Evolutionary conservation across 2,113 vertebrate genomes (phyloP), one percentile per base, ranked within the genome.

Genomic region (Meles meles): DNA sequence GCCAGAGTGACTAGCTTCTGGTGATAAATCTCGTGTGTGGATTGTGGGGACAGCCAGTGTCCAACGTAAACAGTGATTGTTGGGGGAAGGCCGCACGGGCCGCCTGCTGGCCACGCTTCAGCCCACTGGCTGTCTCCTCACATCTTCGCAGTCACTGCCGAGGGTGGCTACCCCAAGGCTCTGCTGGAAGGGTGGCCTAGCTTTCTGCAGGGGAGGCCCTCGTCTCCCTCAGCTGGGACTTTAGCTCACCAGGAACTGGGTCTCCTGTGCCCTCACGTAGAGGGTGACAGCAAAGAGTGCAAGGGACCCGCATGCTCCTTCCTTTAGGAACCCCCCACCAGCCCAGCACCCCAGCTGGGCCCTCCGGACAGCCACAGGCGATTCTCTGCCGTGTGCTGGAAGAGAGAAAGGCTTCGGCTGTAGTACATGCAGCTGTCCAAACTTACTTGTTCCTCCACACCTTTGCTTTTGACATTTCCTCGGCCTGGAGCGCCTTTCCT

Each of bases 51-150:
- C 0, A 42, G 95, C 95, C 0, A 0, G 79, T 67, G 12, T 89
- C 97, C 97, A 98, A 91, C 93, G 79, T 71, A 77, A 96, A 93
- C 1, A 86, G 77, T 15, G 23, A 63, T 61, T 91, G 89, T 74
- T 76, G 65, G 31, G n/a, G 2, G n/a, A 72, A 55, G 88, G 85
- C 91, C 47, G 8, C 3, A 1, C 8, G 82, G 88, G 39, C 0
- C 0, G 57, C 71, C 65, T 1, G 47, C 80, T 34, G 81, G 93
- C 94, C 17, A 27, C 18, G 0, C 25, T 61, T 65, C 71, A 14
- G 85, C 71, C 3, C 25, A 9, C 39, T 6, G 37, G 29, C 93
- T n/a, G 14, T 7, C 29, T 57, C 80, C 44, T 72, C 7, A 67
- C 63, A 34, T 67, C 63, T 31, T 65, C 14, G 13, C 23, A 8